Percentiles rank a stretch among this genome's conserved stretches.
These are phyloP conservation scores for Lithophane leautieri DNA, from an alignment of 2,888 invertebrate genomes.

Conservation along the genomic window DNA sequence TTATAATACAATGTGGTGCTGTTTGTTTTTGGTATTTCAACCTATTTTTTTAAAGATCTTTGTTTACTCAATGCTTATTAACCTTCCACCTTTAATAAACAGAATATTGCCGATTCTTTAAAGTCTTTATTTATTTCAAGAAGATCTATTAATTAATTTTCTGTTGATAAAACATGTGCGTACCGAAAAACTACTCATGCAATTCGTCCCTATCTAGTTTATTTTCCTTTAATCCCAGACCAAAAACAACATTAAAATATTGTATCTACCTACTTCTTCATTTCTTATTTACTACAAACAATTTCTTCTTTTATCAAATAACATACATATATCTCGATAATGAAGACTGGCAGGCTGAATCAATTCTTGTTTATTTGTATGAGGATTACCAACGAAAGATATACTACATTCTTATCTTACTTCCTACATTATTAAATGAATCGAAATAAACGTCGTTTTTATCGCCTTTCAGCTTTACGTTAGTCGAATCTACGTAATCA, in stretches of 20 bases:
- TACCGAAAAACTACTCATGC: constrained; percentile 11
- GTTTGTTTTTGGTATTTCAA: background rate
- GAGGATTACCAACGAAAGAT: constrained; percentile 10
- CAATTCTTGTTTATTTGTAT: constrained; percentile 39
- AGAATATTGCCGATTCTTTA: background rate
- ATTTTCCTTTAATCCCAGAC: constrained; percentile 17
- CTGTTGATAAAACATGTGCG: constrained; percentile 23
- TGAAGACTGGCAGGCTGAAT: constrained; percentile 41
- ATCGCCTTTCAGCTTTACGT: background rate
- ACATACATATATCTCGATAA: constrained; percentile 30
- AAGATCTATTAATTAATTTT: constrained; percentile 21
- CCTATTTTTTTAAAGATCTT: background rate
- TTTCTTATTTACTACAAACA: constrained; percentile 17
- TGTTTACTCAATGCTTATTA: background rate
- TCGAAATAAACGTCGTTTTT: constrained; percentile 49
- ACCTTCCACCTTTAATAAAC: background rate
- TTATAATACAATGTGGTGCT: background rate
- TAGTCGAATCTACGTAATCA: background rate
- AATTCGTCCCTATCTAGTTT: constrained; percentile 10
- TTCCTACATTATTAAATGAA: constrained; percentile 44
- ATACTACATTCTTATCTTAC: constrained; percentile 27
- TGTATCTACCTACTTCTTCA: background rate
- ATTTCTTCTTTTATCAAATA: constrained; percentile 20
- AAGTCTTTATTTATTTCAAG: constrained; percentile 4
- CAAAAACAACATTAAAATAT: constrained; percentile 23